Evolutionary conservation across 2,888 invertebrate species (phyloP), one percentile per base, ranked within the genome.

Genomic region (Ectemnius cavifrons): DNA sequence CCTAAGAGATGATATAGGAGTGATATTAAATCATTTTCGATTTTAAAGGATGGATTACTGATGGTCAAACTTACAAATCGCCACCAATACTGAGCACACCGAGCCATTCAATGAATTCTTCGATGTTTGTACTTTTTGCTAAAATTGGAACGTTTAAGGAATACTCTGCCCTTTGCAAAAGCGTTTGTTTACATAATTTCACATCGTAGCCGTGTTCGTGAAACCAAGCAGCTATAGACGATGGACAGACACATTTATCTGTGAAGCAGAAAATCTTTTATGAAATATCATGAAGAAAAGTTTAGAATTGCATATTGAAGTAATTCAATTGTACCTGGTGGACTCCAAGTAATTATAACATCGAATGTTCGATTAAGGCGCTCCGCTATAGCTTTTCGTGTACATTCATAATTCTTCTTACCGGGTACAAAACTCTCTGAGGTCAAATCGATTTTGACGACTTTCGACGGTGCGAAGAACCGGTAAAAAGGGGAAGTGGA

Each of bases 181-280:
- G 87, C 68, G 87, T 89, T 46, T 92, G 92, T 57, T 86, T 86
- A 81, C 92, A 93, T 45, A 92, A 78, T 69, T 90, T 89, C 2
- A 93, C 91, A 4, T 84, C 79, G 79, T 92, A 92, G 5, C 92
- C 91, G 63, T 85, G 87, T 78, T 91, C 89, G 56, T 89, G 74
- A 80, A 94, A 93, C 91, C 93, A 94, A 78, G 93, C 92, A 13
- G 94, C 94, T 58, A 93, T 80, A 0, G 94, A 93, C n/a, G 94
- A 94, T 60, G 93, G 93, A 79, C 94, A 94, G 27, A 93, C 76
- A 14, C 87, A 87, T 64, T 89, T 85, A 20, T 90, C 91, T 91
- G 78, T 16, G 78, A 80, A 63, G 71, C 58, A 59, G 49, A 69
- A 28, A 13, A 37, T 46, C 45, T 64, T 23, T 2, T 4, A 70